Percentiles rank a stretch among this genome's conserved stretches.
Conservation (phyloP, 2,797 vertebrate species). For the Simalia tracyae region DNA sequence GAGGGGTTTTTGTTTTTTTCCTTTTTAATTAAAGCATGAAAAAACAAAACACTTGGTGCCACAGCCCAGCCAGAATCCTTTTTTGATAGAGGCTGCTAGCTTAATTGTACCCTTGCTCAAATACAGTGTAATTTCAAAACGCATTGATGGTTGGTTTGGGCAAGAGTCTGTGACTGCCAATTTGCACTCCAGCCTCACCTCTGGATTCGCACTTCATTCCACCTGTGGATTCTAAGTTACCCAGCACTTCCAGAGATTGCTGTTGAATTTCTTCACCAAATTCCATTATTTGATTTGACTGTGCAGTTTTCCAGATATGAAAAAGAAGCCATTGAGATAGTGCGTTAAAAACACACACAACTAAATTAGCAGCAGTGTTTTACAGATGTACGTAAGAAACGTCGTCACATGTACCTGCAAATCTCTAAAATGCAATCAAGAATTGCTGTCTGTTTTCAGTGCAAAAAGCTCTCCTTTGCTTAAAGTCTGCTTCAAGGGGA, state of each 20-base stretch:
- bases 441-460: not conserved
- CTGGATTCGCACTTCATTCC: not conserved
- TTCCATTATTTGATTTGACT: not conserved
- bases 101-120: constrained; percentile 9
- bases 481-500: not conserved
- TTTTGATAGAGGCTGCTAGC: constrained; percentile 10
- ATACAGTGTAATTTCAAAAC: constrained; percentile 4
- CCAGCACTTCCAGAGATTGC: too few species aligned
- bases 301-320: not conserved
- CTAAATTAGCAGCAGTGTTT: not conserved
- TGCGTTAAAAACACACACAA: not conserved
- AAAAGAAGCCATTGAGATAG: not conserved
- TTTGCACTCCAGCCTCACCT: not conserved
- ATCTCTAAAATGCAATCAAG: not conserved
- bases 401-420: not conserved
- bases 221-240: not conserved
- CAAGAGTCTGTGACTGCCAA: not conserved
- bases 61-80: not conserved
- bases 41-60: not conserved
- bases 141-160: constrained; percentile 13
- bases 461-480: not conserved
- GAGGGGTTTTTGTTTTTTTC: not conserved
- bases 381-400: too few species aligned
- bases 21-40: not conserved
- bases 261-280: not conserved